Evolutionary conservation across 2,888 invertebrate species (phyloP).

Genomic region (Cremastinae sp.): DNA sequence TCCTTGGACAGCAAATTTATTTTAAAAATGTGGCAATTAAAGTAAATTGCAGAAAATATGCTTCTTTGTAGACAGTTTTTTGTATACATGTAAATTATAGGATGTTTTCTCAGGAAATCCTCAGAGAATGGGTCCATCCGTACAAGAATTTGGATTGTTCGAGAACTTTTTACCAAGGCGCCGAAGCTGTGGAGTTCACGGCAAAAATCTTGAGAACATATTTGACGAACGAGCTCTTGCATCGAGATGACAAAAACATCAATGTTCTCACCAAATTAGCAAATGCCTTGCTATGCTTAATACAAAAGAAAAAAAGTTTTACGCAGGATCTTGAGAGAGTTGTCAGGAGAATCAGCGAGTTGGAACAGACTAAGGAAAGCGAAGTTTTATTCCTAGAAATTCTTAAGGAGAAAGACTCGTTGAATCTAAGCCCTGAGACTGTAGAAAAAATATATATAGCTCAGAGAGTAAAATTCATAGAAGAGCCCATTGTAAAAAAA

Average conservation of each 20-base stretch:
- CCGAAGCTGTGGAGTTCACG: conserved; percentile 63
- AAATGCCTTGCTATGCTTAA: conserved; percentile 63
- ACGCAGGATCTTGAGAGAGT: conserved; percentile 63
- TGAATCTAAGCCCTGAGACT: conserved; percentile 57
- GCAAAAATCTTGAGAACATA: conserved; percentile 67
- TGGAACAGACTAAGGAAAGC: conserved; percentile 65
- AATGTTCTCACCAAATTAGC: conserved; percentile 66
- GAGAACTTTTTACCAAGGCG: conserved; percentile 63
- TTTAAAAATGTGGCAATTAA: too few relatives aligned
- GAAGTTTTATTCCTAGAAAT: conserved; percentile 63
- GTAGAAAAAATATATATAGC: conserved; percentile 69
- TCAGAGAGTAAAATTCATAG: conserved; percentile 68
- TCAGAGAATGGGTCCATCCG: conserved; percentile 71
- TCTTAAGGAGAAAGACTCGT: conserved; percentile 58
- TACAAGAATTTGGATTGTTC: conserved; percentile 60
- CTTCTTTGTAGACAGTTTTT: too few relatives aligned
- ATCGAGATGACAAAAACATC: conserved; percentile 52
- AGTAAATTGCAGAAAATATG: too few relatives aligned
- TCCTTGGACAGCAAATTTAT: too few relatives aligned
- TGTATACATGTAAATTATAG: neutral
- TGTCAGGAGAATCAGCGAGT: conserved; percentile 65
- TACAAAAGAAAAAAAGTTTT: conserved; percentile 60
- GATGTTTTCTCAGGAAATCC: conserved; percentile 66
- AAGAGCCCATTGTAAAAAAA: conserved; percentile 68
- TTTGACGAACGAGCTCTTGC: conserved; percentile 65